phyloP scores from a whole-genome alignment of 2,113 vertebrate genomes.

The Dryoscopus gambensis region DNA sequence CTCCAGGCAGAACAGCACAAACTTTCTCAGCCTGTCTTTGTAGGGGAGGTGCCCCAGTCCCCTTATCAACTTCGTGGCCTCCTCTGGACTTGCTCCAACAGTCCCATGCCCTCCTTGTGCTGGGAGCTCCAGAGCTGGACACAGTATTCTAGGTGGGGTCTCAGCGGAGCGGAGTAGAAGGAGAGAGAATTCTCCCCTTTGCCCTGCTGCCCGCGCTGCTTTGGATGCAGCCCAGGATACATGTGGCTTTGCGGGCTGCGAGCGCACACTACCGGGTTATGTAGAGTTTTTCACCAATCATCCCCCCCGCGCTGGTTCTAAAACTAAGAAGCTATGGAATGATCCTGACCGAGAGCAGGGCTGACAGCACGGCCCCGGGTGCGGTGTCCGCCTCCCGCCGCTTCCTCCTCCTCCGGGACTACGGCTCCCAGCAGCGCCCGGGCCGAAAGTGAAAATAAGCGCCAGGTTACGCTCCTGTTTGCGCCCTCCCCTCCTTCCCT shows the following conservation, averaged over 20 bases:
- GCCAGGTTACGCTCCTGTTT: neutral
- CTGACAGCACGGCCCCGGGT: neutral
- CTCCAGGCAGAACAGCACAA: neutral
- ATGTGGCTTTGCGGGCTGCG: neutral
- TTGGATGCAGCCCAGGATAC: neutral
- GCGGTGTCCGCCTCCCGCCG: neutral
- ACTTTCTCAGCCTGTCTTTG: neutral
- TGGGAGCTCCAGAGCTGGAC: neutral
- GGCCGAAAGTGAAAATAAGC: slow-evolving; percentile 66
- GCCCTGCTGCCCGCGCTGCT: neutral
- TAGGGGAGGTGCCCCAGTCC: neutral
- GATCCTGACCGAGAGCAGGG: neutral
- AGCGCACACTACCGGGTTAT: neutral
- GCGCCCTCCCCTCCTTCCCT: neutral
- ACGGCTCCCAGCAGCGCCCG: slow-evolving; percentile 58
- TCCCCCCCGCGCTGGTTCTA: no score
- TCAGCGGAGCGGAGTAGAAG: neutral
- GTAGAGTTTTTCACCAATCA: neutral
- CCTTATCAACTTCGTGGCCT: neutral
- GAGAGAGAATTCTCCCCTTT: no score
- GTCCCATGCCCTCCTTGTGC: no score
- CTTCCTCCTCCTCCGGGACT: slow-evolving; percentile 23
- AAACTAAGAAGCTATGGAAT: accelerated
- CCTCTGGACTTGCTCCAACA: neutral
- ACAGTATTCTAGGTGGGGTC: neutral